Conservation (phyloP, 2,888 invertebrate genomes). For the Aleiodes alternator region DNA sequence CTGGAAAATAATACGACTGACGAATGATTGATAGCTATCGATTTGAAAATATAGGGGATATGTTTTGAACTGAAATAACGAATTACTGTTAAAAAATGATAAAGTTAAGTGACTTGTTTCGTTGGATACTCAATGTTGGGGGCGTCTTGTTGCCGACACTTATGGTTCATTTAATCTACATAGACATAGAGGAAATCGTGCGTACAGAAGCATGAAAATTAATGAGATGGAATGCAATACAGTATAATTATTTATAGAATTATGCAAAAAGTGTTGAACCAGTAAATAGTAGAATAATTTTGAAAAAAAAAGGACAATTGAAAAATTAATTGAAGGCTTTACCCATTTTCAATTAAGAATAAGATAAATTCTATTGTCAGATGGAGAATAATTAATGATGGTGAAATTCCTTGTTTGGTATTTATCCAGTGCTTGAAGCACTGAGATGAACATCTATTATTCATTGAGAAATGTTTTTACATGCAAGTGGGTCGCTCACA, state of each 20-base stretch:
- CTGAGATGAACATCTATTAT: constrained; percentile 32
- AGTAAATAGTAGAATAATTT: too few species aligned
- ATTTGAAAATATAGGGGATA: neutral
- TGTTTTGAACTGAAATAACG: neutral
- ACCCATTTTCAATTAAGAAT: neutral
- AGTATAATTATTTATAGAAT: neutral
- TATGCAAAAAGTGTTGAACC: too few species aligned
- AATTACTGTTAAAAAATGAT: neutral
- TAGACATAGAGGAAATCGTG: constrained; percentile 11
- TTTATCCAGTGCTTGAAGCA: neutral
- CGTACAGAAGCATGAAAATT: constrained; percentile 17
- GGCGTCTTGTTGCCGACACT: constrained; percentile 27
- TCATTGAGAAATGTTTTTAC: constrained; percentile 30
- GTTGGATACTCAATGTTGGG: neutral
- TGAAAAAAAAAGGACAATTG: neutral
- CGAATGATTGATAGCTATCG: neutral
- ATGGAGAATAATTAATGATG: constrained; percentile 35
- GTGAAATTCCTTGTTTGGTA: constrained; percentile 1
- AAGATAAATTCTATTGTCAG: constrained; percentile 25
- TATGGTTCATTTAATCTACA: neutral
- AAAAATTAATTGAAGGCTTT: neutral
- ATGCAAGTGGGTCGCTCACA: constrained; percentile 26
- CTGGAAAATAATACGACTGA: neutral
- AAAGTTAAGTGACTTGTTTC: neutral
- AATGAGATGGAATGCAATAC: neutral